Conservation (phyloP, 2,888 invertebrate genomes). For the Drosophila eohydei region DNA sequence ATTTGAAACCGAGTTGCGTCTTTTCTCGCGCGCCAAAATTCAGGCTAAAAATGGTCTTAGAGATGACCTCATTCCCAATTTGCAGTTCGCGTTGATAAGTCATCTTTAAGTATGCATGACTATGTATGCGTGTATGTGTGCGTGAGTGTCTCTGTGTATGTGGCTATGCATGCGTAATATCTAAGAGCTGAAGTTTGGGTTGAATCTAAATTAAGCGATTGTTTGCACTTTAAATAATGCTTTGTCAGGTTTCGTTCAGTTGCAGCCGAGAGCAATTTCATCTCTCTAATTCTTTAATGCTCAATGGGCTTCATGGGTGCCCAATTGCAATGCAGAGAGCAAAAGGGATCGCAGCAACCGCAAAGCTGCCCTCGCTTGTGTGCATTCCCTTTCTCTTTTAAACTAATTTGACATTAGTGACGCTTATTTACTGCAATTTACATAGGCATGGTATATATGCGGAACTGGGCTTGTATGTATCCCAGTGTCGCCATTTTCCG, state of each 20-base stretch:
- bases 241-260: slow-evolving; percentile 16
- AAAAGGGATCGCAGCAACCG: slow-evolving; percentile 18
- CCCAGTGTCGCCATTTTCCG: slow-evolving; percentile 3
- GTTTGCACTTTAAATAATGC: slow-evolving; percentile 17
- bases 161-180: slow-evolving; percentile 40
- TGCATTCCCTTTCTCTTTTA: slow-evolving; percentile 8
- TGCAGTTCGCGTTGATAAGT: slow-evolving; percentile 57
- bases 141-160: slow-evolving; percentile 20
- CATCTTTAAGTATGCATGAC: slow-evolving; percentile 38
- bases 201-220: slow-evolving; percentile 34
- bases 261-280: slow-evolving; percentile 1
- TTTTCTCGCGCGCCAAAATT: slow-evolving; percentile 54
- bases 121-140: slow-evolving; percentile 4
- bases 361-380: slow-evolving; percentile 8
- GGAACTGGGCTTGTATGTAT: slow-evolving; percentile 29
- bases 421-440: slow-evolving; percentile 65
- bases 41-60: slow-evolving; percentile 66
- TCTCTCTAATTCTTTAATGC: slow-evolving; percentile 6
- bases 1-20: slow-evolving; percentile 47
- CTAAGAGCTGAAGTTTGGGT: slow-evolving; percentile 13
- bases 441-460: slow-evolving; percentile 21
- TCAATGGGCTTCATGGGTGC: slow-evolving; percentile 4
- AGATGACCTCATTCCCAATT: slow-evolving; percentile 72
- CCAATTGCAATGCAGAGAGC: neutral
- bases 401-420: slow-evolving; percentile 63